Percentiles rank a stretch among this genome's conserved stretches.
Conservation (phyloP, 2,113 vertebrate genomes). For the Pyrgilauda ruficollis region DNA sequence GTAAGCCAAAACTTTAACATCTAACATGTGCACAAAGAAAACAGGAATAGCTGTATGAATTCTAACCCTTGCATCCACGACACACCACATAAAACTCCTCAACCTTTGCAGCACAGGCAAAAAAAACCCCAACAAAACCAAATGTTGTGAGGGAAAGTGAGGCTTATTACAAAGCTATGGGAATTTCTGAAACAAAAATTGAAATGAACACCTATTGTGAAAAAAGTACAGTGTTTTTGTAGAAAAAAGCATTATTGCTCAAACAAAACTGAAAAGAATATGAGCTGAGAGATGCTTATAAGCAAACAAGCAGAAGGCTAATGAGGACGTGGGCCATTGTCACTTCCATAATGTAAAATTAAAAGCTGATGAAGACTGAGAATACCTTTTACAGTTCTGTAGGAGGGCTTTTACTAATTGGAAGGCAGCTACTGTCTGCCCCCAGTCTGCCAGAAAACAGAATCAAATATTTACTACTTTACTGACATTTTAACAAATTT, state of each 20-base stretch:
- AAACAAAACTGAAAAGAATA: background rate
- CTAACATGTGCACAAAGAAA: background rate
- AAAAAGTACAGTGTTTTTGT: background rate
- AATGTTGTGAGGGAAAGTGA: background rate
- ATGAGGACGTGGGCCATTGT: background rate
- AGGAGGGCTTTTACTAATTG: background rate
- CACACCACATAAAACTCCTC: background rate
- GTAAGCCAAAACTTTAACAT: background rate
- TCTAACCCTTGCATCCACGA: background rate
- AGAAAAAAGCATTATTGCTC: background rate
- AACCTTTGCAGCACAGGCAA: background rate
- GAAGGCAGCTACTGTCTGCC: background rate
- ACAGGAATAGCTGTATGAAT: background rate
- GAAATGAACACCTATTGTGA: background rate
- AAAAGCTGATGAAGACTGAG: background rate
- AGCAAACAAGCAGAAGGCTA: background rate
- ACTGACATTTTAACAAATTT: background rate
- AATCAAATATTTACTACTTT: background rate
- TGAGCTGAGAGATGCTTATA: background rate
- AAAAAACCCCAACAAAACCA: background rate
- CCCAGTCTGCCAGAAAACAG: background rate
- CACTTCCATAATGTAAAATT: background rate
- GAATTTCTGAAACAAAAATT: background rate
- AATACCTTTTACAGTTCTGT: conserved; percentile 1
- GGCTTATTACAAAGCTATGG: background rate